Base-by-base conservation (phyloP, 2,888 invertebrate genomes). In the Masnerella sp. region DNA sequence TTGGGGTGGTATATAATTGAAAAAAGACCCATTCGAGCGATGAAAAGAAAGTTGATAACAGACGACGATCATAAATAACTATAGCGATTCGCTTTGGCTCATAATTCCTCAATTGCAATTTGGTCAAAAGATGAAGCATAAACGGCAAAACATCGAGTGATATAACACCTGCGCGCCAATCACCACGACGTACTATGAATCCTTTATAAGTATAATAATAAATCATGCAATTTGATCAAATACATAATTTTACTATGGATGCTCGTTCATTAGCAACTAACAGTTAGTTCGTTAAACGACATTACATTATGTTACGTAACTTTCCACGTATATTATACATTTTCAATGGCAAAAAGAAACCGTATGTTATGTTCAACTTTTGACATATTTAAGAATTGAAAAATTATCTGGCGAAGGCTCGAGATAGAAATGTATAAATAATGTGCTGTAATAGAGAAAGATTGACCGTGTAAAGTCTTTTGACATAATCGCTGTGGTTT, bases 141-240 rank as follows among this genome's bases (percentile, higher is more conserved):
- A 38, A 51, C 32, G 49, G 54, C 64, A 58, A 68, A 62, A 69
- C 51, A 67, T 28, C 52, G 40, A 59, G 70, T 62, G 67, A 68
- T 71, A 64, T 73, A 80, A 80, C 82, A 82, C 82, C 82, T 81
- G 81, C 76, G 77, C 77, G 70, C 82, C 81, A 82, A 82, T 82
- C 81, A 77, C 76, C 78, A 71, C 75, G 78, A 77, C 80, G 74
- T 77, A 64, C 54, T 56, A 76, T 64, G 62, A 36, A 59, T 67
- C 59, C 56, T 67, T 56, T 71, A 70, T 43, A 62, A 17, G 34
- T 14, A 14, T 5, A 59, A 79, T 69, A 75, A 83, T 84, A 84
- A 84, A 84, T 84, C 83, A 83, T n/a, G 30, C 3, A 18, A 38
- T 56, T 43, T 65, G 20, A 12, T 65, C 5, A 36, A 47, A 36